These are phyloP conservation scores for Triops longicaudatus DNA, from an alignment of 1,140 invertebrate species.

Conservation along the genomic window DNA sequence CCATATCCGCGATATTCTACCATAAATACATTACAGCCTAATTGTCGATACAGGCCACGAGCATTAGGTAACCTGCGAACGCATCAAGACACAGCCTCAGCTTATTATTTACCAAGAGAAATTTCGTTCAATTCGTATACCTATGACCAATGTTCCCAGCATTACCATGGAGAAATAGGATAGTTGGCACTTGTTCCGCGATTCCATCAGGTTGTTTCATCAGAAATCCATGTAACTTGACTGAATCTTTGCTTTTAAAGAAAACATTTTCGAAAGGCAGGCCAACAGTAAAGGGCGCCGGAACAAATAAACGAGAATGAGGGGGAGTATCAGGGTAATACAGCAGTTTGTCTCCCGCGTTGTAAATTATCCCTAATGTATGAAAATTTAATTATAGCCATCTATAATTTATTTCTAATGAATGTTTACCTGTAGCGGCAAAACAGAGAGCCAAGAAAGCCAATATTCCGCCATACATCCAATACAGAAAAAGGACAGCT, in stretches of 20 bases:
- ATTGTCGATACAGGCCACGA: conserved; percentile 64
- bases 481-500: conserved; percentile 64
- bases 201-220: conserved; percentile 65
- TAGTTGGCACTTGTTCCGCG: conserved; percentile 57
- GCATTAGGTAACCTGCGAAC: conserved; percentile 58
- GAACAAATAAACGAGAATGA: conserved; percentile 75
- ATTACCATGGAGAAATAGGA: conserved; percentile 91
- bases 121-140: conserved; percentile 39
- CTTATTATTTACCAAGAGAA: conserved; percentile 25
- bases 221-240: conserved; percentile 74
- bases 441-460: conserved; percentile 58
- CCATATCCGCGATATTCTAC: conserved; percentile 92
- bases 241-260: conserved; percentile 65
- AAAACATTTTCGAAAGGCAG: conserved; percentile 77
- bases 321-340: conserved; percentile 82
- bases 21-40: conserved; percentile 77
- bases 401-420: conserved; percentile 18
- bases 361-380: conserved; percentile 65
- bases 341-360: conserved; percentile 71
- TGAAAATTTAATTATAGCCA: conserved; percentile 29
- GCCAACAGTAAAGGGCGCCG: conserved; percentile 68
- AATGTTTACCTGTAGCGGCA: conserved; percentile 52
- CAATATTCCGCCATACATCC: conserved; percentile 65
- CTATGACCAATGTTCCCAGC: conserved; percentile 92
- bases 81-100: conserved; percentile 23